phyloP scores from a whole-genome alignment of 2,797 vertebrate genomes.

The Xerus rutilus region DNA sequence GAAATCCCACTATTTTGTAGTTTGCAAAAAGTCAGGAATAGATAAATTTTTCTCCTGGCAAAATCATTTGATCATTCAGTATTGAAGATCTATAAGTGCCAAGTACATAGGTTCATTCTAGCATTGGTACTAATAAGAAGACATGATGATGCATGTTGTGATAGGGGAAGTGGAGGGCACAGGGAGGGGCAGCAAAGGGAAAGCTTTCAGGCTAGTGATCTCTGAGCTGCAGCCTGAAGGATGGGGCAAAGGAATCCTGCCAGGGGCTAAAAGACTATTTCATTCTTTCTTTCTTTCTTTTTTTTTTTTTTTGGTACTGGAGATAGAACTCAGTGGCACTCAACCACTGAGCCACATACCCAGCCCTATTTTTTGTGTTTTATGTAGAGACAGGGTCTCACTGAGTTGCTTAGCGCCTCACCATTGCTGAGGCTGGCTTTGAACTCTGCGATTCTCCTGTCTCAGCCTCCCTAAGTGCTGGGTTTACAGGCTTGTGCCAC shows the following conservation, averaged over 20 bases:
- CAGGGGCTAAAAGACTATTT: not conserved
- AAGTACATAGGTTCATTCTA: not conserved
- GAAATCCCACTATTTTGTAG: not conserved
- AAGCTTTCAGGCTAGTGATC: not conserved
- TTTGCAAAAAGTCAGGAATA: not conserved
- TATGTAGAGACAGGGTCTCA: too few relatives aligned
- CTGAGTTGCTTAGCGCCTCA: too few relatives aligned
- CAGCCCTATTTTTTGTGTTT: too few relatives aligned
- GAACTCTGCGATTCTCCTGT: too few relatives aligned
- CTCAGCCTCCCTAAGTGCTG: too few relatives aligned
- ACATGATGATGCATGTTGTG: rapidly evolving
- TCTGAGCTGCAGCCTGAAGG: not conserved
- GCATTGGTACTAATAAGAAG: not conserved
- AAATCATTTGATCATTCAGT: not conserved
- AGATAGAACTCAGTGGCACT: too few relatives aligned
- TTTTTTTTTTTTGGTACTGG: too few relatives aligned
- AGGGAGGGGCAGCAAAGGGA: not conserved
- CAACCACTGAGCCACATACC: too few relatives aligned
- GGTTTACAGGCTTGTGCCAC: too few relatives aligned
- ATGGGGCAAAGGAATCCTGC: not conserved
- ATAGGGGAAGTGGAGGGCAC: too few relatives aligned
- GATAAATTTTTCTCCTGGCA: not conserved
- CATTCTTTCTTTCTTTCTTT: too few relatives aligned
- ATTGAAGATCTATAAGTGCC: not conserved
- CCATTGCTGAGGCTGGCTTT: too few relatives aligned